phyloP scores from a whole-genome alignment of 2,888 invertebrate species.

The Melanotus villosus region DNA sequence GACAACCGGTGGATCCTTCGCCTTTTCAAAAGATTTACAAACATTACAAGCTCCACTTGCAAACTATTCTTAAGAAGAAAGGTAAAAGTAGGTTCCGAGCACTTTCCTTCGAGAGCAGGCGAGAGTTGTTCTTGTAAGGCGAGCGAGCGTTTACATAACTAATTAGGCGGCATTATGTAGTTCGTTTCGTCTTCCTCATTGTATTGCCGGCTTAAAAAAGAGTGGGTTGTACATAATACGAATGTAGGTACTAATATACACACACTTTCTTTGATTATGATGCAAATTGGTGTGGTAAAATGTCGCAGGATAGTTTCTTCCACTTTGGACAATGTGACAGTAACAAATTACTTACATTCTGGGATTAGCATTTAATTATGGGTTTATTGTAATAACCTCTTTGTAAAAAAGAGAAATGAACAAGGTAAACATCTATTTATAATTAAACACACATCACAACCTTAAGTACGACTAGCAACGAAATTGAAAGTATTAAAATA shows the following conservation, averaged over 20 bases:
- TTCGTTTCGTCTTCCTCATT: constrained; percentile 34
- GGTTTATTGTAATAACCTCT: too few relatives aligned
- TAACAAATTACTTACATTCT: too few relatives aligned
- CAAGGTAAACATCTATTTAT: too few relatives aligned
- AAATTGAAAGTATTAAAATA: too few relatives aligned
- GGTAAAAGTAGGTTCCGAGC: constrained; percentile 31
- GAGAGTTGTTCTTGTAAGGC: constrained; percentile 27
- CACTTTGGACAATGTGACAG: not conserved
- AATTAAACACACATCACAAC: too few relatives aligned
- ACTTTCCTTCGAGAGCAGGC: constrained; percentile 32
- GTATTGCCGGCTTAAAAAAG: constrained; percentile 9
- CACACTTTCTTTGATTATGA: constrained; percentile 17
- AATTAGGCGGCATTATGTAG: constrained; percentile 31
- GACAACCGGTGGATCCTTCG: not conserved
- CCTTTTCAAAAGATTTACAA: not conserved
- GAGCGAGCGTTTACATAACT: constrained; percentile 32
- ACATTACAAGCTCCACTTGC: not conserved
- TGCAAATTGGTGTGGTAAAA: not conserved
- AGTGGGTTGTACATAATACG: not conserved
- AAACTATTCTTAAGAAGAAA: constrained; percentile 12
- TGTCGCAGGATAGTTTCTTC: not conserved
- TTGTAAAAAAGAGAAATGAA: too few relatives aligned
- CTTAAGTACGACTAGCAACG: too few relatives aligned
- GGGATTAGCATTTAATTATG: too few relatives aligned
- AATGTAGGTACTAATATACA: not conserved